Conservation (phyloP, 2,888 invertebrate genomes). For the Parelbella ahira region DNA sequence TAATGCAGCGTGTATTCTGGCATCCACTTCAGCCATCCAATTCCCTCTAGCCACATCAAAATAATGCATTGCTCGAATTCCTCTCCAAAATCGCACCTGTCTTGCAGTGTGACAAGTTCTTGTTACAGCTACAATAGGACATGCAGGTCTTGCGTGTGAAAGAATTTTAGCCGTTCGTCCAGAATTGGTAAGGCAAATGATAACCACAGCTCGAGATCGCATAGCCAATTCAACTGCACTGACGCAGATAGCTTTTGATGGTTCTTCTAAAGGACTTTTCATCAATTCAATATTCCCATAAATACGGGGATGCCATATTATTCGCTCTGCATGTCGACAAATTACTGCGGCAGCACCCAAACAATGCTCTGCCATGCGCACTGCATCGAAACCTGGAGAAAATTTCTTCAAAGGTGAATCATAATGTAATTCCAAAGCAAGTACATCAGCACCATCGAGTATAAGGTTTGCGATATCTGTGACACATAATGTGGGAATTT, state of each 20-base stretch:
- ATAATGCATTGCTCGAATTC: conserved; percentile 76
- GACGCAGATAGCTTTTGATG: conserved; percentile 74
- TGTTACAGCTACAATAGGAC: conserved; percentile 88
- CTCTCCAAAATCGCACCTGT: conserved; percentile 78
- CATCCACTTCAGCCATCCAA: conserved; percentile 62
- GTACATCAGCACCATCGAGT: conserved; percentile 93
- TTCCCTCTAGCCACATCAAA: conserved; percentile 53
- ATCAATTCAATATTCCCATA: conserved; percentile 85
- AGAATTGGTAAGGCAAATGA: conserved; percentile 89
- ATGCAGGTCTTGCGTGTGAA: conserved; percentile 84
- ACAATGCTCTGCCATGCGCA: conserved; percentile 82
- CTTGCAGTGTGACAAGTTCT: conserved; percentile 84
- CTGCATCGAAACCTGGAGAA: conserved; percentile 49
- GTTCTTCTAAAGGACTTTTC: conserved; percentile 78
- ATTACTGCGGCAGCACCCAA: conserved; percentile 86
- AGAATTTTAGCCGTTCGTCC: conserved; percentile 85
- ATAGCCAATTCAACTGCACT: conserved; percentile 64
- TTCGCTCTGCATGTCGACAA: conserved; percentile 92
- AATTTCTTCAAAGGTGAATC: conserved; percentile 63
- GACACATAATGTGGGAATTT: conserved; percentile 87
- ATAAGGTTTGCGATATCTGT: conserved; percentile 95
- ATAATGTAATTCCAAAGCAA: conserved; percentile 85
- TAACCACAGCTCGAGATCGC: conserved; percentile 65
- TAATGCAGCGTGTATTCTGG: conserved; percentile 58
- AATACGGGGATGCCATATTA: conserved; percentile 88